Evolutionary conservation across 2,888 invertebrate species (phyloP).

Genomic region (Parnassius glacialis): DNA sequence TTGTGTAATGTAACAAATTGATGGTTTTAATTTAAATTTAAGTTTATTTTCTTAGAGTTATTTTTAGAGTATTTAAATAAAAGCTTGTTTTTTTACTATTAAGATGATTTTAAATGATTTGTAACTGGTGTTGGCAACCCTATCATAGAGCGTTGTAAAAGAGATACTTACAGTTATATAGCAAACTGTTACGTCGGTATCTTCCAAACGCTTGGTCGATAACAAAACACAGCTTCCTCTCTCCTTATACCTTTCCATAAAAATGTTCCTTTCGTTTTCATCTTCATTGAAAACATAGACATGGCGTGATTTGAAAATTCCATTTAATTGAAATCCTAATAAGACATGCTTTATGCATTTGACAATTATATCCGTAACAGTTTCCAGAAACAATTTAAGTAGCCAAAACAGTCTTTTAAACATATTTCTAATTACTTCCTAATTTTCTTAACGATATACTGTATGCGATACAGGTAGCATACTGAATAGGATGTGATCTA

Average conservation of each 20-base stretch:
- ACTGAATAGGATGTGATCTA: conserved; percentile 13
- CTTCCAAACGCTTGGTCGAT: conserved; percentile 14
- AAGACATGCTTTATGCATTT: conserved; percentile 10
- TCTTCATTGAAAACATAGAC: conserved; percentile 17
- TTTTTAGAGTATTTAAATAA: too few species aligned
- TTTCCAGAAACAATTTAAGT: conserved; percentile 15
- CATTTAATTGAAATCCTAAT: conserved; percentile 6
- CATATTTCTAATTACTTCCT: background rate
- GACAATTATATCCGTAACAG: conserved; percentile 8
- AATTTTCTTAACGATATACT: conserved; percentile 8
- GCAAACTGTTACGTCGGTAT: conserved; percentile 1
- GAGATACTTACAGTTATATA: conserved; percentile 7
- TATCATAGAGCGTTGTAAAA: background rate
- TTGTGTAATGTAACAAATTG: too few species aligned
- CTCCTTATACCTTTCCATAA: background rate
- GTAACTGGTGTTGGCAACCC: background rate
- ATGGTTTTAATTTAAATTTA: too few species aligned
- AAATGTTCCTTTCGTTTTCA: conserved; percentile 1
- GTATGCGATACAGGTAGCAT: background rate
- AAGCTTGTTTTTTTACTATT: too few species aligned
- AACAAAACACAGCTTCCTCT: conserved; percentile 19
- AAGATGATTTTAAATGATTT: too few species aligned
- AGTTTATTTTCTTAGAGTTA: too few species aligned
- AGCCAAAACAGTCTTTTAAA: conserved; percentile 12
- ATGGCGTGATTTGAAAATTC: conserved; percentile 6